A percentile compares a stretch with the other conserved stretches of the same genome.
phyloP scores from a whole-genome alignment of 1,140 invertebrate species.

The Maconellicoccus hirsutus region DNA sequence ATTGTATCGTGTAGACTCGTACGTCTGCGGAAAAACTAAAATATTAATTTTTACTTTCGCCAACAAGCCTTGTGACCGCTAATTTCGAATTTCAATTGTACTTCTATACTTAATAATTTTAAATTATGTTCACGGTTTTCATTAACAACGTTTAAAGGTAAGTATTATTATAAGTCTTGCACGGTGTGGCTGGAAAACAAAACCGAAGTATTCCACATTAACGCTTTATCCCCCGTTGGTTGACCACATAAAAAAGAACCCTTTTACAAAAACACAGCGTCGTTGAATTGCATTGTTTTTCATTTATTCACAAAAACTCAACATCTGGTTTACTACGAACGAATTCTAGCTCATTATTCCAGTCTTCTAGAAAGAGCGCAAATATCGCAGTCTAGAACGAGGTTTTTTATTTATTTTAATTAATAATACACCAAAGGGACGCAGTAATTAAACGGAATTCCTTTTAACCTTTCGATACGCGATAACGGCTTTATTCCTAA shows the following conservation, averaged over 20 bases:
- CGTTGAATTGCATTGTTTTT: not conserved
- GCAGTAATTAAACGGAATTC: not conserved
- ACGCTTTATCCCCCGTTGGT: not conserved
- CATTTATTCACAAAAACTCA: not conserved
- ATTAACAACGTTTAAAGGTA: too few species aligned
- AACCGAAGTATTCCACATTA: not conserved
- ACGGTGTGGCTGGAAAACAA: not conserved
- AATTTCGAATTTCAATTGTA: too few species aligned
- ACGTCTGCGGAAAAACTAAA: too few species aligned
- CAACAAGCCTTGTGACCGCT: too few species aligned
- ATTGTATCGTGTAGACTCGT: too few species aligned
- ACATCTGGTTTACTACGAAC: not conserved
- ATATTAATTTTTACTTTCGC: too few species aligned
- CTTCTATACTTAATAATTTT: too few species aligned
- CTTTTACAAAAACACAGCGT: not conserved
- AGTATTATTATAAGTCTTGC: too few species aligned
- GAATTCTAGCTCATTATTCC: not conserved
- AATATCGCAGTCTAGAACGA: not conserved
- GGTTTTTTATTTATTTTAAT: not conserved
- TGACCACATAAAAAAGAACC: not conserved
- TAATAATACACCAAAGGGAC: not conserved
- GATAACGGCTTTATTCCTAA: not conserved
- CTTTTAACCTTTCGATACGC: not conserved
- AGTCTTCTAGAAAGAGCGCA: not conserved
- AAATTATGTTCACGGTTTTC: not conserved